Conservation (phyloP, 2,888 invertebrate species). For the Phortica magna region DNA sequence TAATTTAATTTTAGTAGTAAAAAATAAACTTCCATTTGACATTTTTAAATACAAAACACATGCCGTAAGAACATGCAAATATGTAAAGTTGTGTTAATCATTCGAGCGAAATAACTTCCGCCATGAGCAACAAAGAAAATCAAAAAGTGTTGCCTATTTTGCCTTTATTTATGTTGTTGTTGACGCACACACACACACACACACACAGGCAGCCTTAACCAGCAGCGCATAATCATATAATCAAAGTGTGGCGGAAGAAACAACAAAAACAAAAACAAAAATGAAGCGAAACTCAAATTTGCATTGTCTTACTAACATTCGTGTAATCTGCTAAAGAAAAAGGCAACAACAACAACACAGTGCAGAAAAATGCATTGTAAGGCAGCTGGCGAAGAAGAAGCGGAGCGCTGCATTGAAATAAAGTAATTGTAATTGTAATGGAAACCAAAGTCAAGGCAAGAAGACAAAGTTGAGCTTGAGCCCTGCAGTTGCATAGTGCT, state of each 20-base stretch:
- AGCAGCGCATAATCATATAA: conserved; percentile 11
- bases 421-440: conserved; percentile 67
- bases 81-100: not conserved
- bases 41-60: too few species aligned
- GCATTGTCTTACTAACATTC: conserved; percentile 10
- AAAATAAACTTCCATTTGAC: too few species aligned
- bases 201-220: not conserved
- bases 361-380: not conserved
- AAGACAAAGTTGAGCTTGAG: not conserved
- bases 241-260: conserved; percentile 10
- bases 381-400: conserved; percentile 30
- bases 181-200: too few species aligned
- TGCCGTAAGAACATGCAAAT: not conserved
- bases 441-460: conserved; percentile 34
- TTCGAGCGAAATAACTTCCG: not conserved
- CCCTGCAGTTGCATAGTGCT: not conserved
- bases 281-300: conserved; percentile 2
- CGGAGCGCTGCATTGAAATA: conserved; percentile 56
- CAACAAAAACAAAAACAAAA: not conserved
- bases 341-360: not conserved
- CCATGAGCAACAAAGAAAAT: not conserved
- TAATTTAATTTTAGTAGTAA: too few species aligned
- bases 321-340: not conserved
- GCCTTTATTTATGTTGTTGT: not conserved
- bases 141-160: not conserved